Percentiles rank a stretch among this genome's conserved stretches.
These are phyloP conservation scores for Drymodes brunneopygia DNA, from an alignment of 2,113 vertebrate species.

Conservation along the genomic window DNA sequence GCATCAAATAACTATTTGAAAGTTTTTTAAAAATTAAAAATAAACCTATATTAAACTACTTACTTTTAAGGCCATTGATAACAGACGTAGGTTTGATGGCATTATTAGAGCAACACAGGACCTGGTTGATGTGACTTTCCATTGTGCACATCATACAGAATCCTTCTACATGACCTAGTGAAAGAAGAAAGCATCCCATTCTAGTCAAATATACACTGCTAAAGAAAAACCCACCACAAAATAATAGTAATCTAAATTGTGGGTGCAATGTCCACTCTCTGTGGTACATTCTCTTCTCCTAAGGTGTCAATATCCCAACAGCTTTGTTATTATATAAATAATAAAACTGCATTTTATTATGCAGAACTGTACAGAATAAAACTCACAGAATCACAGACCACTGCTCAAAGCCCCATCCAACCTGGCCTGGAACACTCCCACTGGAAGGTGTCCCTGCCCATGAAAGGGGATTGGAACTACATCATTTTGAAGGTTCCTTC, in stretches of 20 bases:
- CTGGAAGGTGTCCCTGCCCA: neutral
- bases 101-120: constrained; percentile 87
- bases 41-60: constrained; percentile 34
- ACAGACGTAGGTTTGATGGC: constrained; percentile 91
- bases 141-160: constrained; percentile 99
- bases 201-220: neutral
- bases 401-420: neutral
- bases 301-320: neutral
- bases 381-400: neutral
- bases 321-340: neutral
- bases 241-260: neutral
- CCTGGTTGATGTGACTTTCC: constrained; percentile 92
- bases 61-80: constrained; percentile 91
- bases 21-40: neutral
- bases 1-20: neutral
- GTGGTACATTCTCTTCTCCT: neutral
- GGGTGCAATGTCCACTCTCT: neutral
- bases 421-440: neutral
- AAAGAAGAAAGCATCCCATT: neutral
- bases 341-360: neutral
- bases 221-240: accelerated
- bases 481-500: neutral
- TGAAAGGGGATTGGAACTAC: neutral
- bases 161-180: constrained; percentile 84
- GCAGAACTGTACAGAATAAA: neutral